phyloP scores from a whole-genome alignment of 2,888 invertebrate species.

The Formica aserva region DNA sequence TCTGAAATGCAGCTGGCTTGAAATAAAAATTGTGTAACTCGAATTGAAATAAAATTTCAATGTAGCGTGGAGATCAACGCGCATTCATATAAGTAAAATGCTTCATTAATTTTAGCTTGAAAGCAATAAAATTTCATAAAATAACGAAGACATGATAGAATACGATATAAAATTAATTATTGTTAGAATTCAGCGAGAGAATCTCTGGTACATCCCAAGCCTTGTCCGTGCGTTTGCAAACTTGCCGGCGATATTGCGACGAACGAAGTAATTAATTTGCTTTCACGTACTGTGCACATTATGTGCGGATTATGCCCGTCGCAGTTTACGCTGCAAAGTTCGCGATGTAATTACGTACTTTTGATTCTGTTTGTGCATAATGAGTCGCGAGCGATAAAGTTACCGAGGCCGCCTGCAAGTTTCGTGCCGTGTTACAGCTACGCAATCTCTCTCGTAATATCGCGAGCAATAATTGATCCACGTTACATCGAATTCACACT shows the following conservation, averaged over 20 bases:
- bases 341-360: constrained; percentile 55
- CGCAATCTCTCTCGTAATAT: constrained; percentile 45
- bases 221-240: constrained; percentile 42
- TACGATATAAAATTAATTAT: constrained; percentile 37
- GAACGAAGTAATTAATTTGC: constrained; percentile 56
- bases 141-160: background rate
- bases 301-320: constrained; percentile 53
- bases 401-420: constrained; percentile 37
- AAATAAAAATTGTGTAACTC: background rate
- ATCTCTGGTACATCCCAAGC: constrained; percentile 17
- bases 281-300: constrained; percentile 54
- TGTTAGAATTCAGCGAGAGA: constrained; percentile 17
- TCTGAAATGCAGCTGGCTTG: constrained; percentile 13
- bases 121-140: background rate
- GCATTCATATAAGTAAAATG: background rate
- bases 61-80: background rate
- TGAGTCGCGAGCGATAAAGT: constrained; percentile 54
- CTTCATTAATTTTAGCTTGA: background rate
- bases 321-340: constrained; percentile 51
- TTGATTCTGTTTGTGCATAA: constrained; percentile 55
- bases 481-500: constrained; percentile 34
- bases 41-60: constrained; percentile 6
- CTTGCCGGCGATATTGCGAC: constrained; percentile 49
- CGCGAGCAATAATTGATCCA: constrained; percentile 39
- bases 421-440: constrained; percentile 31